Base-by-base conservation (phyloP, 2,888 invertebrate species). In the Protodeltote pygarga region DNA sequence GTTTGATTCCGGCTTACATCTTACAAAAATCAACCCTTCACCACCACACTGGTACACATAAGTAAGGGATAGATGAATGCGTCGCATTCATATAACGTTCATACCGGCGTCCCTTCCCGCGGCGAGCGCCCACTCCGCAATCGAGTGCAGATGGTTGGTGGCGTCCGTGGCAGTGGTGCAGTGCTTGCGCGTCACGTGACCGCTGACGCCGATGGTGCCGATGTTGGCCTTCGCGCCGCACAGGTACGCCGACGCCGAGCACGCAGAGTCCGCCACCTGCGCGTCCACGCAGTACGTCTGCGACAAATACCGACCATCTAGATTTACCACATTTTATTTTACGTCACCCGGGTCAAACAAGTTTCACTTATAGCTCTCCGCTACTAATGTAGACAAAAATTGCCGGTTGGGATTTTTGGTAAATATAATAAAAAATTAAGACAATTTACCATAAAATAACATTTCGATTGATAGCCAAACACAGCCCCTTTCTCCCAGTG, bases 261-360 rank as follows among this genome's bases (percentile, higher is more conserved):
- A 95, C 1, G 96, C 95, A 0, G 95, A 96, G 78, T 96, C 96
- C 0, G 96, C 92, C 0, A 94, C 93, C 84, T 95, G 94, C 19
- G 83, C 85, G 79, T 95, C 90, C 31, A 93, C 92, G 75, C 93
- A 93, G 73, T 93, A 93, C 0, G 93, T 93, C 93, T 93, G 55
- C 5, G 70, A 44, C 19, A 19, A 16, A 10, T 13, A 16, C 9
- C 15, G 1, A 6, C 8, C 1, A 5, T 2, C 11, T 11, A 14
- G 11, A 3, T 1, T 8, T 13, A 13, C 10, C 25, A 13, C 8
- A n/a, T n/a, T n/a, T n/a, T n/a, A n/a, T n/a, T n/a, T n/a, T n/a
- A n/a, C n/a, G n/a, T n/a, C n/a, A n/a, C n/a, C n/a, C n/a, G n/a
- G n/a, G n/a, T n/a, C n/a, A n/a, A n/a, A n/a, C n/a, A n/a, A n/a